Evolutionary conservation across 1,140 invertebrate species (phyloP).

Genomic region (Aphelenchoides fujianensis): DNA sequence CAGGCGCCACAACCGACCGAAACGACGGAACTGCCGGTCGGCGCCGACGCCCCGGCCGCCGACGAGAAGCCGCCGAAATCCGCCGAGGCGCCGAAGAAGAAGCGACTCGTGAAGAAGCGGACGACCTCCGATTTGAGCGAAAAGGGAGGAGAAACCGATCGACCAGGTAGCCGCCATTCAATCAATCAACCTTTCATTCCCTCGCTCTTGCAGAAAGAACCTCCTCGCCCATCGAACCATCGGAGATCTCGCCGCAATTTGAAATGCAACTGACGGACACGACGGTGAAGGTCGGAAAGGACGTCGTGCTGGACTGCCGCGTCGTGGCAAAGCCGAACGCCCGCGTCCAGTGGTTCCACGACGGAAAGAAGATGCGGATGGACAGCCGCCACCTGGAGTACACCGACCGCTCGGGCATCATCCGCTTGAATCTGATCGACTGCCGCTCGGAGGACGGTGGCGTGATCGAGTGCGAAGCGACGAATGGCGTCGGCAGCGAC

Average conservation of each 20-base stretch:
- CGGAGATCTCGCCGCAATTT: slow-evolving; percentile 42
- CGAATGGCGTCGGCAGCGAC: slow-evolving; percentile 23
- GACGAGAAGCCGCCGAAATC: background rate
- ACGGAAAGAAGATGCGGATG: slow-evolving; percentile 47
- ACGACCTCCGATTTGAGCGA: slow-evolving; percentile 7
- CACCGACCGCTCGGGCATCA: slow-evolving; percentile 50
- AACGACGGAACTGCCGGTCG: background rate
- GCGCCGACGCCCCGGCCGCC: background rate
- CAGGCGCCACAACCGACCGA: background rate
- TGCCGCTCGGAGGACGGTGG: slow-evolving; percentile 80
- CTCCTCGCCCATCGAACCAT: background rate
- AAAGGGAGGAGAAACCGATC: background rate
- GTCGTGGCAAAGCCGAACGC: slow-evolving; percentile 50
- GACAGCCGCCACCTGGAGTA: slow-evolving; percentile 52
- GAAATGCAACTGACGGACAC: slow-evolving; percentile 34
- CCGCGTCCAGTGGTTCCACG: slow-evolving; percentile 49
- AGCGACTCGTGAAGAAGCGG: background rate
- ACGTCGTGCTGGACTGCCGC: slow-evolving; percentile 50
- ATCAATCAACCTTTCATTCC: background rate
- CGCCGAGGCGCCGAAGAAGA: background rate
- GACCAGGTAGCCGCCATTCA: background rate
- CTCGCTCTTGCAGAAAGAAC: slow-evolving; percentile 5
- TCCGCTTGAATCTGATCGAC: slow-evolving; percentile 74
- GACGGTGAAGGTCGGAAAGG: slow-evolving; percentile 39
- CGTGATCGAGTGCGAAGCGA: slow-evolving; percentile 67